phyloP scores from a whole-genome alignment of 1,140 invertebrate species.

The Callitettix versicolor region DNA sequence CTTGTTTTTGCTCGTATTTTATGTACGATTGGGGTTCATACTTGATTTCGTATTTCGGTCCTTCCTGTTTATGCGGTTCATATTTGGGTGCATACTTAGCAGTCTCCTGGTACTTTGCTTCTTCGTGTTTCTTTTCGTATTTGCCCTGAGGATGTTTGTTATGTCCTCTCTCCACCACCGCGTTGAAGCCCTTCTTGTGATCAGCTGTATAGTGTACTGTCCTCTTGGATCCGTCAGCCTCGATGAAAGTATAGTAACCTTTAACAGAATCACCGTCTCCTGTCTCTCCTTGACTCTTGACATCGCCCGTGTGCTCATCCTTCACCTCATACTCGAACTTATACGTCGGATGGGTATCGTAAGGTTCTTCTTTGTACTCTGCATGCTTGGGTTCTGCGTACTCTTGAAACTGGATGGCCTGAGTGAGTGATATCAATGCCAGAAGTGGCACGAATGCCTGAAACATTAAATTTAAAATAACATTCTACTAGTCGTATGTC shows the following conservation, averaged over 20 bases:
- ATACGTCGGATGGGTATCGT: conserved; percentile 23
- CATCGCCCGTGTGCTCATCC: conserved; percentile 29
- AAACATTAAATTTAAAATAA: no score
- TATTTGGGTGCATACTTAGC: conserved; percentile 12
- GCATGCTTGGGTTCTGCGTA: conserved; percentile 28
- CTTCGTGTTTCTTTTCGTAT: not conserved
- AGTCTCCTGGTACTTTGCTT: conserved; percentile 1
- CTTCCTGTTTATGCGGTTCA: conserved; percentile 9
- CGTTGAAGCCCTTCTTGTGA: conserved; percentile 18
- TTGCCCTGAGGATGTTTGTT: not conserved
- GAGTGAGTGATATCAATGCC: no score
- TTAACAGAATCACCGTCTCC: conserved; percentile 22
- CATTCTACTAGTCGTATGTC: no score
- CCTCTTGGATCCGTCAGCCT: conserved; percentile 27
- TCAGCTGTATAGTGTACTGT: conserved; percentile 30
- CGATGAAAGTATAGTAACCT: conserved; percentile 22
- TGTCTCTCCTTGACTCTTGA: conserved; percentile 29
- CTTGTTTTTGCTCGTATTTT: not conserved
- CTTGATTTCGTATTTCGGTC: conserved; percentile 11
- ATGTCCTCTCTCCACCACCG: conserved; percentile 6
- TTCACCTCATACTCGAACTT: conserved; percentile 31
- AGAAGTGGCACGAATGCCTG: no score
- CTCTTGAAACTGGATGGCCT: no score
- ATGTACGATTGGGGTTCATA: conserved; percentile 1
- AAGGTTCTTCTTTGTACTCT: conserved; percentile 31